Evolutionary conservation across 1,140 invertebrate genomes (phyloP).

Genomic region (Bemisia tabaci): DNA sequence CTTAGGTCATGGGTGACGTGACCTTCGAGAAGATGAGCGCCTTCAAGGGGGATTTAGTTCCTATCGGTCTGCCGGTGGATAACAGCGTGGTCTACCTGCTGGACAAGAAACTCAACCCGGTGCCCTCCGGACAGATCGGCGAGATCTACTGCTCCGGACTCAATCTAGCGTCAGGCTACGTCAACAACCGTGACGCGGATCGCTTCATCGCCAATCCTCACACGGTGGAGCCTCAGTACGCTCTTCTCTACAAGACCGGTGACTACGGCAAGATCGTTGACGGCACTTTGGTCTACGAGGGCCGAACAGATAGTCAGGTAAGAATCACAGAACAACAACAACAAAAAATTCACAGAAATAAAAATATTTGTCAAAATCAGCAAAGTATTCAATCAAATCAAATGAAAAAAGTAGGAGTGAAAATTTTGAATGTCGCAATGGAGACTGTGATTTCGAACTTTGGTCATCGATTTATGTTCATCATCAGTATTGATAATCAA

Average conservation of each 20-base stretch:
- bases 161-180: constrained; percentile 66
- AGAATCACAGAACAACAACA: too few species aligned
- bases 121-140: constrained; percentile 52
- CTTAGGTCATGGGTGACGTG: constrained; percentile 74
- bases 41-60: constrained; percentile 45
- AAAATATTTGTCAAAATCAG: too few species aligned
- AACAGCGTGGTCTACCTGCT: constrained; percentile 68
- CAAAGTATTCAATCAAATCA: too few species aligned
- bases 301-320: constrained; percentile 70
- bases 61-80: constrained; percentile 65
- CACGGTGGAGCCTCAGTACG: constrained; percentile 22
- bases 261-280: constrained; percentile 66
- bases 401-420: too few species aligned
- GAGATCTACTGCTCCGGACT: constrained; percentile 63
- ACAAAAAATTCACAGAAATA: too few species aligned
- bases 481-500: too few species aligned
- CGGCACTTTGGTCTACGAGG: constrained; percentile 53
- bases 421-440: too few species aligned
- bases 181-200: constrained; percentile 51
- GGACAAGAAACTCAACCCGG: constrained; percentile 49
- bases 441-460: too few species aligned
- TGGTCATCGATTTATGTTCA: too few species aligned
- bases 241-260: constrained; percentile 56
- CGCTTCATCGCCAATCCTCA: constrained; percentile 58
- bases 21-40: constrained; percentile 43